Evolutionary conservation across 2,113 vertebrate species (phyloP), one percentile per base, ranked within the genome.

Genomic region (Paramormyrops kingsleyae): DNA sequence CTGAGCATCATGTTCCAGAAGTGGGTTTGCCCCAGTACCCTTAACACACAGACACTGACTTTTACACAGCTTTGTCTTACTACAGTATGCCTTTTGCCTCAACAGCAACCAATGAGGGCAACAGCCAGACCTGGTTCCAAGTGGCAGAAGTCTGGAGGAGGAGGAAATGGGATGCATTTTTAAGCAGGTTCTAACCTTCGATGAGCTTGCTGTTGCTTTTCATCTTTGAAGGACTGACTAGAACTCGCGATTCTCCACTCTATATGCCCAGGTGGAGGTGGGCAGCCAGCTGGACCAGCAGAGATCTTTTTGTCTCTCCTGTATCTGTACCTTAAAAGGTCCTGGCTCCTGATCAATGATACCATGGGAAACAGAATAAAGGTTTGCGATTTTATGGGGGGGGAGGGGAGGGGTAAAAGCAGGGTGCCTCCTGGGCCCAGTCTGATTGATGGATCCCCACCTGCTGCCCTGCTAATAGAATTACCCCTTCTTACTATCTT

Each of bases 401-500:
- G 49, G 49, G 49, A 0, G 47, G 10, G 19, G 24, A 4, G 6
- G 21, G 59, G 21, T 1, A 6, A 1, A 35, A 74, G 5, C 70
- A 15, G 27, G 59, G 31, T 39, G 31, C 31, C 70, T 6, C 35
- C 70, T 39, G 27, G 35, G 13, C 70, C 70, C 27, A 77, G 27
- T 35, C 27, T 39, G 70, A 77, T 39, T 15, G 70, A 66, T 27
- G 39, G 6, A 44, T n/a, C 7, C 35, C 42, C 31, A 27, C 53
- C 39, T 70, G 19, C 42, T n/a, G 52, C 77, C 52, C 42, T n/a
- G 35, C 52, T 89, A 89, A 85, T 44, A 49, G 49, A 31, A 85
- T 84, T 89, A 70, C 42, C 83, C 56, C 53, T 89, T 44, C 53
- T 89, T 89, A 35, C 83, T 42, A 35, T 52, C 89, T 89, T 87